Evolutionary conservation across 2,888 invertebrate species (phyloP).

Genomic region (Bedellia somnulentella): DNA sequence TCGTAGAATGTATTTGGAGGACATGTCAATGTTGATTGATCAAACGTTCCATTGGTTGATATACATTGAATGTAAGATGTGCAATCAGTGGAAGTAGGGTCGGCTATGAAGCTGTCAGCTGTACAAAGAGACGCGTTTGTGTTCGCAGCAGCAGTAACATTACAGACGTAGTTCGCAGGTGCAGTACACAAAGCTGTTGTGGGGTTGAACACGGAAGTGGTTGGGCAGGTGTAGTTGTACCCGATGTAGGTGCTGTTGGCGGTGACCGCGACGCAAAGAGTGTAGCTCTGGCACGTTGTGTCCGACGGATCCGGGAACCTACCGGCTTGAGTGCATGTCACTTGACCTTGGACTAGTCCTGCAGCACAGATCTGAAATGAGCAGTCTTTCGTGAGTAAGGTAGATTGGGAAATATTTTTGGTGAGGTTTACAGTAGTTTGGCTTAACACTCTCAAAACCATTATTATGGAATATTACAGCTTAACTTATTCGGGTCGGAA

Average conservation of each 20-base stretch:
- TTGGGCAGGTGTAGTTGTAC: constrained; percentile 40
- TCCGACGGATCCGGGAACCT: constrained; percentile 34
- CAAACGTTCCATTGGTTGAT: constrained; percentile 20
- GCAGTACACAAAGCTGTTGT: constrained; percentile 24
- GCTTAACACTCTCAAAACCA: no score
- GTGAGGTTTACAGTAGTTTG: no score
- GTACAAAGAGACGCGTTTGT: constrained; percentile 22
- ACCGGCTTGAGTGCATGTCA: constrained; percentile 31
- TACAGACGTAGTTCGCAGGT: constrained; percentile 27
- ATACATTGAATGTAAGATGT: constrained; percentile 34
- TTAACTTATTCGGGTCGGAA: no score
- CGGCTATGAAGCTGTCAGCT: constrained; percentile 26
- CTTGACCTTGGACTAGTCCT: constrained; percentile 22
- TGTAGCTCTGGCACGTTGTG: constrained; percentile 39
- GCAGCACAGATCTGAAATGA: constrained; percentile 4
- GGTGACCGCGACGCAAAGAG: constrained; percentile 26
- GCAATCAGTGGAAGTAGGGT: constrained; percentile 29
- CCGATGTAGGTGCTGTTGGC: constrained; percentile 18
- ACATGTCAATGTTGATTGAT: constrained; percentile 25
- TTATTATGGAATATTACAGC: no score
- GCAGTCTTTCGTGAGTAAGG: no score
- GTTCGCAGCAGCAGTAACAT: constrained; percentile 14
- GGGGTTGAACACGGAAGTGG: constrained; percentile 39
- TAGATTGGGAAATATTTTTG: no score
- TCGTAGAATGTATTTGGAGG: constrained; percentile 27